A percentile compares a stretch with the other conserved stretches of the same genome.
Evolutionary conservation across 1,140 invertebrate species (phyloP).

Genomic region (Drosophila baimaii): DNA sequence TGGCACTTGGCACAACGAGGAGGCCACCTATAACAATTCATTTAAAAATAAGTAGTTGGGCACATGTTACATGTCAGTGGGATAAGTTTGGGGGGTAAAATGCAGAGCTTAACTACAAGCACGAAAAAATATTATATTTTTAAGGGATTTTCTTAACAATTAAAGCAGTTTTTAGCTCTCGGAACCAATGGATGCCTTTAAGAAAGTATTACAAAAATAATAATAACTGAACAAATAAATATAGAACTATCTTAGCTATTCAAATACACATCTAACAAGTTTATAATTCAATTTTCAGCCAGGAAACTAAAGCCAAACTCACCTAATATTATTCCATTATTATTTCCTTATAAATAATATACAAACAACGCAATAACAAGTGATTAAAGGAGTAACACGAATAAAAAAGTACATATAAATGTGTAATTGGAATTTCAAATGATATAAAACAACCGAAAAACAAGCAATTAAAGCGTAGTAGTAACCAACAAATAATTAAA

Average conservation of each 20-base stretch:
- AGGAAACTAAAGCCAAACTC: neutral
- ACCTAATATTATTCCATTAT: neutral
- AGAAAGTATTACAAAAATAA: too few species aligned
- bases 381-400: slow-evolving; percentile 14
- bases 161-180: too few species aligned
- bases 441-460: slow-evolving; percentile 24
- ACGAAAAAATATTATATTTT: too few species aligned
- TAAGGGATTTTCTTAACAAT: too few species aligned
- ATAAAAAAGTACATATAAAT: neutral
- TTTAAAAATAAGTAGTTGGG: slow-evolving; percentile 44
- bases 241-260: too few species aligned
- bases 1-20: slow-evolving; percentile 43
- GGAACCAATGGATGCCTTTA: too few species aligned
- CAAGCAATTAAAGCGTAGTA: slow-evolving; percentile 12
- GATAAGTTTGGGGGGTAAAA: slow-evolving; percentile 4
- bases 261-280: too few species aligned
- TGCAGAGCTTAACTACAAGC: neutral
- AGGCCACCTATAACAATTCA: slow-evolving; percentile 32
- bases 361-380: slow-evolving; percentile 7
- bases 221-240: too few species aligned
- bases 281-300: too few species aligned
- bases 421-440: slow-evolving; percentile 14
- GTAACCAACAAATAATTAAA: slow-evolving; percentile 9
- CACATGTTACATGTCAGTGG: slow-evolving; percentile 23
- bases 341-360: slow-evolving; percentile 12